These are phyloP conservation scores for Musca domestica DNA, from an alignment of 1,140 invertebrate genomes.

Conservation along the genomic window DNA sequence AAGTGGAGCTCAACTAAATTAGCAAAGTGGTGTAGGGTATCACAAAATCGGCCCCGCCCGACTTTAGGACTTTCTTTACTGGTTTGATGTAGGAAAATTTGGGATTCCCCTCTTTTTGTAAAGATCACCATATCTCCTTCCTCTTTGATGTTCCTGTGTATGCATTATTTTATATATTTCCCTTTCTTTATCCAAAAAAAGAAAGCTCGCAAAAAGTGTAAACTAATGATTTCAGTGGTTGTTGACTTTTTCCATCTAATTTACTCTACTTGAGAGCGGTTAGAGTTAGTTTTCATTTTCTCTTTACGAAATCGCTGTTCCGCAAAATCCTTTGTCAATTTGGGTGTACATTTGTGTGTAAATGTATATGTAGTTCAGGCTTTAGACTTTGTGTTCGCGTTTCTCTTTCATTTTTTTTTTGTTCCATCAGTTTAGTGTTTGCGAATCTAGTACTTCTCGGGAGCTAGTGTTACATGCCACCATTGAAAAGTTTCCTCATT, in stretches of 20 bases:
- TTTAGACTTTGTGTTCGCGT: not conserved
- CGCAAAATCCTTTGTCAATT: not conserved
- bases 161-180: too few relatives aligned
- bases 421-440: constrained; percentile 4
- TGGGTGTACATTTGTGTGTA: not conserved
- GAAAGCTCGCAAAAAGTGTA: not conserved
- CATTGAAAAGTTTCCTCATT: constrained; percentile 3
- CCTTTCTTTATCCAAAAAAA: too few relatives aligned
- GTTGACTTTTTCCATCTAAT: constrained; percentile 21
- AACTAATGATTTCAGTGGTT: constrained; percentile 19
- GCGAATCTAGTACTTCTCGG: too few relatives aligned
- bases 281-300: not conserved
- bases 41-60: too few relatives aligned
- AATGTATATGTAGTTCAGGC: not conserved
- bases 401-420: not conserved
- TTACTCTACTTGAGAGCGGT: not conserved
- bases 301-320: too few relatives aligned
- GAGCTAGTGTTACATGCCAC: not conserved
- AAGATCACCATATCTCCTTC: too few relatives aligned
- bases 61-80: too few relatives aligned
- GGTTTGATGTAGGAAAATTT: too few relatives aligned
- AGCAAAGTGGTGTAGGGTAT: too few relatives aligned
- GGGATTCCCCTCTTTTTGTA: too few relatives aligned
- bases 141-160: too few relatives aligned
- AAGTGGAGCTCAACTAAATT: too few relatives aligned